Percentiles rank a stretch among this genome's conserved stretches.
Evolutionary conservation across 2,113 vertebrate genomes (phyloP).

Genomic region (Chelonoidis abingdonii): DNA sequence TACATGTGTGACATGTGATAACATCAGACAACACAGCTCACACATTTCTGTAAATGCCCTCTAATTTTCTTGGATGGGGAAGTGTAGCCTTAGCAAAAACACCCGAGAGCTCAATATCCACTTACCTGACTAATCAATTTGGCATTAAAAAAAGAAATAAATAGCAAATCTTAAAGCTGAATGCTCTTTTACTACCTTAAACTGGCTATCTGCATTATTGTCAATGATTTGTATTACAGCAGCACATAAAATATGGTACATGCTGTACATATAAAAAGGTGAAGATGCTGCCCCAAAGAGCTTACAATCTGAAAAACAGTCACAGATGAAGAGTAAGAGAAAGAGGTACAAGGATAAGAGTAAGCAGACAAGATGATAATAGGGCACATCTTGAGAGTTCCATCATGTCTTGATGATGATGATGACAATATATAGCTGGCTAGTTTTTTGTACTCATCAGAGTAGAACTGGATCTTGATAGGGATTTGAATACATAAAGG

Average conservation of each 20-base stretch:
- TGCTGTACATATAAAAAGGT: neutral
- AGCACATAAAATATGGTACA: neutral
- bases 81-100: neutral
- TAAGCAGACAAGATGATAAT: neutral
- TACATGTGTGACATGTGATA: neutral
- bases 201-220: neutral
- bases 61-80: neutral
- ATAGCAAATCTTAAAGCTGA: neutral
- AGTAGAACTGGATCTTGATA: neutral
- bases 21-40: neutral
- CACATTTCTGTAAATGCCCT: neutral
- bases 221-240: neutral
- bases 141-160: neutral
- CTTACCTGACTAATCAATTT: neutral
- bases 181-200: neutral
- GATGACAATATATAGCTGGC: neutral
- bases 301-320: neutral
- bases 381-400: neutral
- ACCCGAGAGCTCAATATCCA: neutral
- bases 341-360: neutral
- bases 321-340: neutral
- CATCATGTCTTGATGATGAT: neutral
- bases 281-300: neutral
- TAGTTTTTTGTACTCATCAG: neutral
- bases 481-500: accelerated